phyloP scores from a whole-genome alignment of 92 coral and sea anemone genomes.

The Montipora capitata region DNA sequence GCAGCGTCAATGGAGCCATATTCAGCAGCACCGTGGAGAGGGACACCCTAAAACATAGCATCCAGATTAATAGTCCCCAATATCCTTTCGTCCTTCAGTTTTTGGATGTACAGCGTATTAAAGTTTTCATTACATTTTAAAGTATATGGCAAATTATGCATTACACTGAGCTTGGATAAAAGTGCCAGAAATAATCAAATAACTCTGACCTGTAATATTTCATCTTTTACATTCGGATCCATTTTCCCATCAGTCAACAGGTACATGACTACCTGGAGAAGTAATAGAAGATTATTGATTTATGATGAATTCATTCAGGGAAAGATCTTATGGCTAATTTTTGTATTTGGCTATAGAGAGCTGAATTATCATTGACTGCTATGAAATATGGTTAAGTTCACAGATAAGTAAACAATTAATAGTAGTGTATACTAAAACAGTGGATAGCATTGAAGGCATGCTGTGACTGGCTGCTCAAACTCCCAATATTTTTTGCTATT shows the following conservation, averaged over 20 bases:
- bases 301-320: background rate
- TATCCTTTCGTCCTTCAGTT: background rate
- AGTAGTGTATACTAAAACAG: too few relatives aligned
- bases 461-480: too few relatives aligned
- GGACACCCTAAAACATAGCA: constrained; percentile 77
- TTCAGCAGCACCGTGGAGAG: constrained; percentile 92
- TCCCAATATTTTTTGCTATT: too few relatives aligned
- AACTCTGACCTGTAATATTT: constrained; percentile 79
- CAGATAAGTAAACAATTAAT: too few relatives aligned
- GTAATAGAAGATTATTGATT: background rate
- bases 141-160: too few relatives aligned
- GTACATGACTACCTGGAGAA: constrained; percentile 73
- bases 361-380: too few relatives aligned
- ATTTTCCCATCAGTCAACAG: constrained; percentile 78
- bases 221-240: constrained; percentile 79
- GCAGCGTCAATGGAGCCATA: constrained; percentile 85
- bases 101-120: background rate
- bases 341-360: too few relatives aligned
- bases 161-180: too few relatives aligned
- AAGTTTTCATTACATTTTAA: too few relatives aligned
- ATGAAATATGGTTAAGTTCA: too few relatives aligned
- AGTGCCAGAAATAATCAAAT: background rate
- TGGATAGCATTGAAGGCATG: too few relatives aligned
- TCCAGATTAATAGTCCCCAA: background rate
- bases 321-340: too few relatives aligned